phyloP scores from a whole-genome alignment of 1,140 invertebrate species.

The Aphaenogaster floridana region DNA sequence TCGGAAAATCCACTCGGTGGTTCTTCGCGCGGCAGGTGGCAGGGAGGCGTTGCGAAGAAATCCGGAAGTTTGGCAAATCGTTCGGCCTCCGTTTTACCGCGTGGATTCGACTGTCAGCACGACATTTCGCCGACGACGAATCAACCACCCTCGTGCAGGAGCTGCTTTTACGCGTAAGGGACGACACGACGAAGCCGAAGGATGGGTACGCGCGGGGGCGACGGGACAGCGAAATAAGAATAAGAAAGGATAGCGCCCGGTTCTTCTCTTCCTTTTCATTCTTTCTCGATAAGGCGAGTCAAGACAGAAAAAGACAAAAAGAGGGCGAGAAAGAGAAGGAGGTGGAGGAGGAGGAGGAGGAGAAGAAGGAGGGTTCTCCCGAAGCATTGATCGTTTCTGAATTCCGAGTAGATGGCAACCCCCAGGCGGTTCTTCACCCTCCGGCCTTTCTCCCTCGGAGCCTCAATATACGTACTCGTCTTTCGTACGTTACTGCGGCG shows the following conservation, averaged over 20 bases:
- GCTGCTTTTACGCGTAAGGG: slow-evolving; percentile 63
- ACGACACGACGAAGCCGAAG: slow-evolving; percentile 48
- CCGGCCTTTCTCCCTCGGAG: slow-evolving; percentile 57
- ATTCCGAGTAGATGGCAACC: slow-evolving; percentile 83
- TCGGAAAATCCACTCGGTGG: slow-evolving; percentile 23
- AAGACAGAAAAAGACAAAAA: slow-evolving; percentile 55
- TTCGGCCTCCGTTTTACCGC: slow-evolving; percentile 63
- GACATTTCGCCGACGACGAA: slow-evolving; percentile 69
- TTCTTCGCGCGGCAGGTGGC: not conserved
- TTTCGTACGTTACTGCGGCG: slow-evolving; percentile 65
- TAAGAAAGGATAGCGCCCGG: slow-evolving; percentile 66
- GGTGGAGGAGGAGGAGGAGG: slow-evolving; percentile 32
- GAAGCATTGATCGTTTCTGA: slow-evolving; percentile 85
- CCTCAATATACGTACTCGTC: slow-evolving; percentile 70
- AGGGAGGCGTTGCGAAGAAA: slow-evolving; percentile 32
- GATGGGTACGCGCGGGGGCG: not conserved
- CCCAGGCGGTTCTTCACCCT: slow-evolving; percentile 76
- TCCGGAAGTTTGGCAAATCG: slow-evolving; percentile 73
- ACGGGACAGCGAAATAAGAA: slow-evolving; percentile 68
- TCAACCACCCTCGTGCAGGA: slow-evolving; percentile 52
- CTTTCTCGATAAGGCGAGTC: slow-evolving; percentile 53
- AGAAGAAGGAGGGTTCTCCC: slow-evolving; percentile 71
- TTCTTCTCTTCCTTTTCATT: slow-evolving; percentile 46
- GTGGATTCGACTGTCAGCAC: slow-evolving; percentile 71
- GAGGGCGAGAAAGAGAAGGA: slow-evolving; percentile 56